A percentile compares a stretch with the other conserved stretches of the same genome.
These are phyloP conservation scores for Macroramphosus scolopax DNA, from an alignment of 2,797 vertebrate genomes.

Conservation along the genomic window DNA sequence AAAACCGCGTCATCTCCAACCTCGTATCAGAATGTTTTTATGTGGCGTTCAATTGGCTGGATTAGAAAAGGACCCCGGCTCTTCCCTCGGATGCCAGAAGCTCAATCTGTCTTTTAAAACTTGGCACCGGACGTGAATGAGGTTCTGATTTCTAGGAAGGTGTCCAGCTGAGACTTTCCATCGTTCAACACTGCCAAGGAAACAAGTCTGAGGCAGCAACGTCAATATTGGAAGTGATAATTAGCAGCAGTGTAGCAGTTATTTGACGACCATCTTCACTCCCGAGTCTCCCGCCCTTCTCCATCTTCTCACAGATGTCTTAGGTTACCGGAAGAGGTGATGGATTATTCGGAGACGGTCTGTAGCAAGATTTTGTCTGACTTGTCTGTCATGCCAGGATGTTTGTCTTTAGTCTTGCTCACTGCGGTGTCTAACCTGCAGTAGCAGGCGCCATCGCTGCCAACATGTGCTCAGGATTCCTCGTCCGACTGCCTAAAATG, in stretches of 20 bases:
- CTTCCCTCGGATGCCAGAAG: constrained; percentile 32
- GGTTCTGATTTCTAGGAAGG: constrained; percentile 41
- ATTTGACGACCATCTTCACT: constrained; percentile 46
- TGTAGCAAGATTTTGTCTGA: constrained; percentile 50
- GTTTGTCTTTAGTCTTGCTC: constrained; percentile 38
- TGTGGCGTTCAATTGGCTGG: constrained; percentile 24
- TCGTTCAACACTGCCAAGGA: constrained; percentile 63
- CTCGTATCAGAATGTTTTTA: constrained; percentile 19
- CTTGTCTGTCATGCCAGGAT: constrained; percentile 47
- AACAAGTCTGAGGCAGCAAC: constrained; percentile 55
- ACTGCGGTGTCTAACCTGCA: constrained; percentile 43
- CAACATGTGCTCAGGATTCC: constrained; percentile 59
- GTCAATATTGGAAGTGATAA: constrained; percentile 60
- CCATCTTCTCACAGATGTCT: constrained; percentile 43
- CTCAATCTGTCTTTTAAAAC: constrained; percentile 55
- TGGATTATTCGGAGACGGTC: constrained; percentile 22
- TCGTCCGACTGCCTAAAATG: constrained; percentile 47
- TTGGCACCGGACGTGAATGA: constrained; percentile 43
- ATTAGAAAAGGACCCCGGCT: constrained; percentile 33
- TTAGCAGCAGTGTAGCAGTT: constrained; percentile 64
- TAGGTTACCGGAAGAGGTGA: constrained; percentile 33
- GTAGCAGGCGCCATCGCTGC: constrained; percentile 56
- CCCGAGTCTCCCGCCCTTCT: constrained; percentile 43
- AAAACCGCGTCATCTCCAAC: constrained; percentile 15
- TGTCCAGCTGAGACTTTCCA: constrained; percentile 50